Base-by-base conservation (phyloP, 1,140 invertebrate species). In the Helicorthomorpha holstii region DNA sequence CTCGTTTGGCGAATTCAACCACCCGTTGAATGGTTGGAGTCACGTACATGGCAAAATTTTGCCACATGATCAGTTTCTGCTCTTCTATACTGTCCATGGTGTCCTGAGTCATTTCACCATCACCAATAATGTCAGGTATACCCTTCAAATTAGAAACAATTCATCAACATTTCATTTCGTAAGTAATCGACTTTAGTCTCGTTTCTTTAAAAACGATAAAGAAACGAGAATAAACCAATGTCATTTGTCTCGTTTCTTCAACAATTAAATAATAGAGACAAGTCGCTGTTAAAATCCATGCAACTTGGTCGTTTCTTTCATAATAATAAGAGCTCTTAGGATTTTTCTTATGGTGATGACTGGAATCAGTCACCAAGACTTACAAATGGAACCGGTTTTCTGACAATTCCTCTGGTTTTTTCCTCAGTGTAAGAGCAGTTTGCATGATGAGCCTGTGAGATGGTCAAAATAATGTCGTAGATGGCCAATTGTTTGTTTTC, bases 391-490 rank as follows among this genome's bases (percentile, higher is more conserved):
- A 81, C 75, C 44, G 82, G 81, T 64, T 83, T 81, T 52, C 77
- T 70, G n/a, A 76, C 73, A 22, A 86, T 68, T 50, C 73, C 73
- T 55, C 79, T 74, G 2, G 81, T 79, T 57, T 79, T 80, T 57
- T 93, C 88, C 57, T 94, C 89, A 4, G 85, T 91, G 64, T 88
- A 91, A 56, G 80, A 79, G 70, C 89, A 94, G 66, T 91, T 81
- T 45, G 81, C 78, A 57, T 85, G 82, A 68, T 95, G 88, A 2
- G 90, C 90, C 61, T 91, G 85, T 1, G 85, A 84, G 3, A 96
- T 82, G 58, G 82, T 81, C 53, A 86, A 75, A 55, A 91, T 87
- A 52, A 91, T 75, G 65, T 93, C 88, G 63, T 86, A 89, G 46
- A 85, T 76, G 3, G 80, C 80, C 48, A 75, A 58, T 56, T 75